Evolutionary conservation across 1,140 invertebrate species (phyloP).

Genomic region (Theocolax elegans): DNA sequence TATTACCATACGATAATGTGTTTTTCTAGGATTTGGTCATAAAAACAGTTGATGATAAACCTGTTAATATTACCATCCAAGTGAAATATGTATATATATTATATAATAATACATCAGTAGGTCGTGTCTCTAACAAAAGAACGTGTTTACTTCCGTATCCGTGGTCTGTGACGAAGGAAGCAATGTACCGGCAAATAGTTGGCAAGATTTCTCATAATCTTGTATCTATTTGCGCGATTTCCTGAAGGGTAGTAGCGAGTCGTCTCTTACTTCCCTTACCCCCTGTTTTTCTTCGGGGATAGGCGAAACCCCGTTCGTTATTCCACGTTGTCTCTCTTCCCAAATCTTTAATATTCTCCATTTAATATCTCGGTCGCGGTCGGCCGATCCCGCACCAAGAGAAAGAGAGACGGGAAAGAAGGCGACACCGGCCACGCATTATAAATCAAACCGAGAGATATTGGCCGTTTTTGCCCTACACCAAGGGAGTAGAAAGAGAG

Average conservation of each 20-base stretch:
- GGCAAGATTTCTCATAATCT: constrained; percentile 28
- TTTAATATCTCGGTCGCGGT: constrained; percentile 26
- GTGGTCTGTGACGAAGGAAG: no score
- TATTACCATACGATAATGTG: no score
- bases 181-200: not conserved
- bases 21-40: no score
- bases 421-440: not conserved
- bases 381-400: not conserved
- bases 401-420: no score
- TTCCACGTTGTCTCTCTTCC: constrained; percentile 34
- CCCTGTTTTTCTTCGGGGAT: constrained; percentile 10
- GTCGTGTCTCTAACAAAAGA: no score
- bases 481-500: not conserved
- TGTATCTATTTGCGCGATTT: constrained; percentile 36
- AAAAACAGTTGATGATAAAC: no score
- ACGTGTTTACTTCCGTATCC: no score
- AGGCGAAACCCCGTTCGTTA: constrained; percentile 58
- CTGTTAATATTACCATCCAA: no score
- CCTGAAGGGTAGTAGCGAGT: constrained; percentile 28
- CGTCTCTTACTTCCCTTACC: constrained; percentile 24
- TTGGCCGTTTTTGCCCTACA: constrained; percentile 28
- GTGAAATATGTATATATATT: no score
- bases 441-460: constrained; percentile 32
- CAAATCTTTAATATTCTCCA: constrained; percentile 42
- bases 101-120: no score